Conservation (phyloP, 1,140 invertebrate genomes). For the Brachionus plicatilis region DNA sequence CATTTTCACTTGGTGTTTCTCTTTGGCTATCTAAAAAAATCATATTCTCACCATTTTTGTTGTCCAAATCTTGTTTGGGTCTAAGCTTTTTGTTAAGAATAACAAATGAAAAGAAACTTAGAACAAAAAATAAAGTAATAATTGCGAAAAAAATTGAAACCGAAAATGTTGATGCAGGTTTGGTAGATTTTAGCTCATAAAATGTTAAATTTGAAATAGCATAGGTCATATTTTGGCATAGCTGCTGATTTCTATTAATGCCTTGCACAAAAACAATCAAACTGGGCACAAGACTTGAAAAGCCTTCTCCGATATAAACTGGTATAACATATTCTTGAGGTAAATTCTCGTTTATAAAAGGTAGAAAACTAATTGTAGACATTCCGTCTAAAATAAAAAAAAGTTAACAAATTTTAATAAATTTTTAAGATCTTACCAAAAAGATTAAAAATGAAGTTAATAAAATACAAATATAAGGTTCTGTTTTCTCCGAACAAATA, state of each 20-base stretch:
- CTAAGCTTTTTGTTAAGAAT: background rate
- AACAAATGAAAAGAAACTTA: slow-evolving; percentile 14
- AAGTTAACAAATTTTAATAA: background rate
- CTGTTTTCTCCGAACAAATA: background rate
- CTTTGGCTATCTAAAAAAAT: background rate
- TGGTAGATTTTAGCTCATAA: background rate
- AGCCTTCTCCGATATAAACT: slow-evolving; percentile 63
- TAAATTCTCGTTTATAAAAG: slow-evolving; percentile 55
- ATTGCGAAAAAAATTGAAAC: slow-evolving; percentile 21
- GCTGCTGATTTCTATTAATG: background rate
- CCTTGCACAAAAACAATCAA: slow-evolving; percentile 31
- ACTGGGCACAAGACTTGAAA: slow-evolving; percentile 17
- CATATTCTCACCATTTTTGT: background rate
- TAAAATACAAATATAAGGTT: background rate
- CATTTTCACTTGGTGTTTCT: background rate
- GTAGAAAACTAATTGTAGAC: slow-evolving; percentile 21
- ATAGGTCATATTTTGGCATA: background rate
- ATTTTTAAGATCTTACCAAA: background rate
- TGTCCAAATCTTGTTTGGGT: background rate
- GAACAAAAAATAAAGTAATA: background rate
- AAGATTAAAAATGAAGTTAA: background rate
- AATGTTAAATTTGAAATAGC: background rate
- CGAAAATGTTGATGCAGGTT: slow-evolving; percentile 18
- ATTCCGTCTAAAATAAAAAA: background rate
- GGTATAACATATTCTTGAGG: slow-evolving; percentile 65